Percentiles rank a stretch among this genome's conserved stretches.
These are phyloP conservation scores for Sebastolobus altivelis DNA, from an alignment of 2,797 vertebrate species.

Conservation along the genomic window DNA sequence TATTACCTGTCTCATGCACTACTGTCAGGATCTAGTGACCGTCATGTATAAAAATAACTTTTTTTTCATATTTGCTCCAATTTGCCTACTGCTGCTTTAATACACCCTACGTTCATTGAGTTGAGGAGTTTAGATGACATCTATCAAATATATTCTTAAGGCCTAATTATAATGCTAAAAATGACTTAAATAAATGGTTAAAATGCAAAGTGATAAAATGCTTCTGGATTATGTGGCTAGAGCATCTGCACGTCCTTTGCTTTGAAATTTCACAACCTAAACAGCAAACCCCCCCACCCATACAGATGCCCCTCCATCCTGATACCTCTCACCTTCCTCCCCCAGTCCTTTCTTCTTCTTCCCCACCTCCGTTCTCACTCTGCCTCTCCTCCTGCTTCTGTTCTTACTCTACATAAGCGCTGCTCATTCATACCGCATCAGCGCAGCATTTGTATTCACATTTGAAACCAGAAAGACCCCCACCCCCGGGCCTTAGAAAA, in stretches of 20 bases:
- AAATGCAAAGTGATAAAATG: not conserved
- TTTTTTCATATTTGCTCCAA: too few relatives aligned
- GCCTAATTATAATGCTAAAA: not conserved
- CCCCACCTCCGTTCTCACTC: slow-evolving; percentile 37
- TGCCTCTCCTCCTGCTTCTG: slow-evolving; percentile 13
- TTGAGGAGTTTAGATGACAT: not conserved
- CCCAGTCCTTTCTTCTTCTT: slow-evolving; percentile 42
- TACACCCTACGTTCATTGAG: not conserved
- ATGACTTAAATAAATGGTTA: not conserved
- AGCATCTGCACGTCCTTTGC: not conserved
- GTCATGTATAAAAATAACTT: too few relatives aligned
- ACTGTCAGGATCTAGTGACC: too few relatives aligned
- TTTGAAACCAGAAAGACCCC: slow-evolving; percentile 73
- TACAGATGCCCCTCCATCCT: not conserved
- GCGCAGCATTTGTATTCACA: slow-evolving; percentile 17
- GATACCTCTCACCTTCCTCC: slow-evolving; percentile 39
- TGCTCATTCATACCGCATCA: slow-evolving; percentile 28
- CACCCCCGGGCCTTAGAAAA: slow-evolving; percentile 44
- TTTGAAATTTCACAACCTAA: slow-evolving; percentile 28
- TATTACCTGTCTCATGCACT: too few relatives aligned
- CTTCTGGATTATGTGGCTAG: not conserved
- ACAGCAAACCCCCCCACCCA: slow-evolving; percentile 7
- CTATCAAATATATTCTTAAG: not conserved
- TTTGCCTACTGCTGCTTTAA: too few relatives aligned
- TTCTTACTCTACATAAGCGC: slow-evolving; percentile 12